Base-by-base conservation (phyloP, 2,797 vertebrate species). In the Buceros bicornis region DNA sequence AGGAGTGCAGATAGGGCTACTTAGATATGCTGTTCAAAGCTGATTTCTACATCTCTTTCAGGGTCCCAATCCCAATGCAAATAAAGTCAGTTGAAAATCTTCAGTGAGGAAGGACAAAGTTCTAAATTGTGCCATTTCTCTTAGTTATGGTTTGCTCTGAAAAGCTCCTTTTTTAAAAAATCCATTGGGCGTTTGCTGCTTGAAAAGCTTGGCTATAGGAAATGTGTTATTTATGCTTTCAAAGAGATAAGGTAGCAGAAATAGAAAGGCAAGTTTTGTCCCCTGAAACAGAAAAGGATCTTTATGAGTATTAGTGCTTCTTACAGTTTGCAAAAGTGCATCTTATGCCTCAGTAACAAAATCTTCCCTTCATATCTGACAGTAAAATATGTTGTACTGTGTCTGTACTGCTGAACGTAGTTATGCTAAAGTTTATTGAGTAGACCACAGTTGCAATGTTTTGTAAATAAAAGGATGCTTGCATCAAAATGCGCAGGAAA, bases 41-140 rank as follows among this genome's bases (percentile, higher is more conserved):
- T 72, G 61, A 87, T 86, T 93, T 95, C 89, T 87, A 29, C 61
- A 37, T 90, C 42, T 90, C 28, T 42, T 86, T 90, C 85, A 89
- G 31, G 40, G 35, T 60, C 33, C 33, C 54, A 77, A 4, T 82
- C 57, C 47, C 67, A 72, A 16, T 66, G 42, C 50, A 43, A 91
- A 62, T 72, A 42, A 94, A 93, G 76, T 95, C 84, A 90, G 66
- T 72, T 65, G 65, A 88, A 93, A 93, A 93, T 80, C 53, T 66
- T 89, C 79, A 62, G 51, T 37, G 50, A 57, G 70, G 71, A 93
- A 78, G 76, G 58, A 76, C 17, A 62, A 66, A 93, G 43, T 86
- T 95, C 76, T 89, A 90, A 94, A 83, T 82, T 71, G 67, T 78
- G 72, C 64, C 3, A 2, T 94, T 96, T 90, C 79, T 93, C 84